Base-by-base conservation (phyloP, 2,797 vertebrate species). In the Chaetodon trifasciatus region DNA sequence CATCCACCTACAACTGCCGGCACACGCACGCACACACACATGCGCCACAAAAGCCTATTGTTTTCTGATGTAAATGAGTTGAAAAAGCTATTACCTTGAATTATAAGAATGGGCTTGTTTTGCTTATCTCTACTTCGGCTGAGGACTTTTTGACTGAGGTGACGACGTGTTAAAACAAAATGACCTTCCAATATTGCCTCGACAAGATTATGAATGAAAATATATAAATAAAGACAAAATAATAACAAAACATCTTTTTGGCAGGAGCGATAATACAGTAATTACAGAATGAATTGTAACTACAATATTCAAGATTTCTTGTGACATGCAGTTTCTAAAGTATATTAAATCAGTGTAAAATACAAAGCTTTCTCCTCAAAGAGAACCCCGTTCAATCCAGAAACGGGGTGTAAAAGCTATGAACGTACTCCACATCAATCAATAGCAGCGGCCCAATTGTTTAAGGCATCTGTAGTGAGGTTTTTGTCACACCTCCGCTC, bases 41-140 rank as follows among this genome's bases (percentile, higher is more conserved):
- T 19, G 10, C 4, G 0, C 9, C 23, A 23, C 28, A 53, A 77
- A 73, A 79, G 21, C 56, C 68, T 50, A 52, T 78, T 82, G 63
- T 85, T 81, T 88, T 78, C 79, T 81, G 73, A 86, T 86, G 77
- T 69, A 86, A 84, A 90, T 74, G 40, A 86, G 83, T 81, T 74
- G 85, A 78, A 87, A 86, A 86, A 79, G 79, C 81, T 61, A 79
- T 90, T 92, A 89, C 87, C 81, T 91, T 83, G 73, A 92, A 91
- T 91, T 85, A 86, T 81, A 68, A 75, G 58, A 84, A 78, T 37
- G 23, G 72, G 69, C 69, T 83, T 83, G 73, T 88, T 90, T 89
- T 86, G 73, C 80, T 92, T 82, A 88, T 86, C 70, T 69, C 17
- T 73, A 12, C 76, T 58, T 78, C 32, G 50, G 52, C n/a, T 50